Conservation (phyloP, 2,797 vertebrate genomes). For the Epinephelus awoara region DNA sequence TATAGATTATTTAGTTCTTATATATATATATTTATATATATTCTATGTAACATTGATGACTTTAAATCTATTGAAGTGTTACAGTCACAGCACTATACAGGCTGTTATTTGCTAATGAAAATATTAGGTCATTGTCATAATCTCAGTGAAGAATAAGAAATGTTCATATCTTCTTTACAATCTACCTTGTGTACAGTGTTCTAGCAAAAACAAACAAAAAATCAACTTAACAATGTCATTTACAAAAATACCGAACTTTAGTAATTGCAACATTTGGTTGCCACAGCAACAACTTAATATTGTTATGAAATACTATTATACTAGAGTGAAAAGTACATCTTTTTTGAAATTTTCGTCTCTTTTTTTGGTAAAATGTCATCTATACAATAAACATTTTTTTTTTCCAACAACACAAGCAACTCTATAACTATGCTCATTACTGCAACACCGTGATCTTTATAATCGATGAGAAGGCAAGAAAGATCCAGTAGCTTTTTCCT, state of each 20-base stretch:
- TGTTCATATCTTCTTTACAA: slow-evolving; percentile 81
- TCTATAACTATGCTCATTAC: slow-evolving; percentile 82
- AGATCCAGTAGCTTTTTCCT: slow-evolving; percentile 67
- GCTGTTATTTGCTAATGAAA: slow-evolving; percentile 84
- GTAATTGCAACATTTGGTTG: slow-evolving; percentile 87
- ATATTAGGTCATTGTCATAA: slow-evolving; percentile 84
- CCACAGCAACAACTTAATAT: slow-evolving; percentile 90
- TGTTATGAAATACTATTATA: slow-evolving; percentile 89
- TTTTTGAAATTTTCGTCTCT: slow-evolving; percentile 76
- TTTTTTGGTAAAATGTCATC: slow-evolving; percentile 87
- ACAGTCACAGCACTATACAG: slow-evolving; percentile 78
- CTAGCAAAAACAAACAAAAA: slow-evolving; percentile 76
- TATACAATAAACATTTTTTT: slow-evolving; percentile 86
- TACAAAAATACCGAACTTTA: slow-evolving; percentile 91
- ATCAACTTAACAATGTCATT: slow-evolving; percentile 84
- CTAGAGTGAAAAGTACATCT: slow-evolving; percentile 88
- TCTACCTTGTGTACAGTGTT: slow-evolving; percentile 83
- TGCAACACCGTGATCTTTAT: slow-evolving; percentile 74
- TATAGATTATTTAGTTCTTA: slow-evolving; percentile 78
- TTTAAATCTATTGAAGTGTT: slow-evolving; percentile 80
- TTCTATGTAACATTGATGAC: slow-evolving; percentile 82
- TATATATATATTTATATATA: slow-evolving; percentile 76
- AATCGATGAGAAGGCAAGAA: slow-evolving; percentile 75
- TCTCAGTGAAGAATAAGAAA: slow-evolving; percentile 81
- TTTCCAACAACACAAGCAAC: slow-evolving; percentile 84